Evolutionary conservation across 2,888 invertebrate genomes (phyloP), one percentile per base, ranked within the genome.

Genomic region (Cheilosia impressa): DNA sequence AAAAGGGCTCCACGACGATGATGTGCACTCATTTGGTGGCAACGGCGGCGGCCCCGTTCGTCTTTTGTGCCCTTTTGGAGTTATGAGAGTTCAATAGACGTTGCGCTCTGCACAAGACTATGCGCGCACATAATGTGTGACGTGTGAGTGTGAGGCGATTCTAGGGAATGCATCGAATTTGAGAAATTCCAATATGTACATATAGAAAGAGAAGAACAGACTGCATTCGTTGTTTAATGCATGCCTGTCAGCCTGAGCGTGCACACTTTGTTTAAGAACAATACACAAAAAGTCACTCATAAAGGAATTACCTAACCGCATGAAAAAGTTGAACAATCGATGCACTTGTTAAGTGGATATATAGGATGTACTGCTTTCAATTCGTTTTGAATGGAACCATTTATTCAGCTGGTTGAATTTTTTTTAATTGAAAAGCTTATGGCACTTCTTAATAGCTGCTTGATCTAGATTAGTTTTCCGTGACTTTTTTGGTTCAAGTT

Each of bases 41-140:
- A 22, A 45, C 71, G 34, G 38, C 27, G 69, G 38, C 27, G 43
- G 66, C 60, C 71, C 19, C 53, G 34, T 72, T 50, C 66, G 55
- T 50, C 78, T 83, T 77, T 62, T 83, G 72, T 83, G 55, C 66
- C 55, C 58, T 66, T 34, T 68, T 66, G 34, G 34, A 78, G 55
- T 50, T 72, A 72, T 68, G 78, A 47, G 82, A 47, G 82, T 83
- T 83, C 82, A 78, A 78, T 78, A 78, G 52, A 72, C 71, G 55
- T 19, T 65, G 50, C 27, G 19, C 53, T 58, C 52, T 58, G 52
- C 45, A 65, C 65, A 60, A 76, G 69, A 71, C 66, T 72, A 31
- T 31, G 31, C 1, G 38, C 38, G 38, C 34, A 65, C 65, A 65
- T 17, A 34, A 57, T 38, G 62, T 55, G 58, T 63, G 63, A 31